Percentiles rank a stretch among this genome's conserved stretches.
Conservation (phyloP, 1,140 invertebrate species). For the Drosophila sproati region DNA sequence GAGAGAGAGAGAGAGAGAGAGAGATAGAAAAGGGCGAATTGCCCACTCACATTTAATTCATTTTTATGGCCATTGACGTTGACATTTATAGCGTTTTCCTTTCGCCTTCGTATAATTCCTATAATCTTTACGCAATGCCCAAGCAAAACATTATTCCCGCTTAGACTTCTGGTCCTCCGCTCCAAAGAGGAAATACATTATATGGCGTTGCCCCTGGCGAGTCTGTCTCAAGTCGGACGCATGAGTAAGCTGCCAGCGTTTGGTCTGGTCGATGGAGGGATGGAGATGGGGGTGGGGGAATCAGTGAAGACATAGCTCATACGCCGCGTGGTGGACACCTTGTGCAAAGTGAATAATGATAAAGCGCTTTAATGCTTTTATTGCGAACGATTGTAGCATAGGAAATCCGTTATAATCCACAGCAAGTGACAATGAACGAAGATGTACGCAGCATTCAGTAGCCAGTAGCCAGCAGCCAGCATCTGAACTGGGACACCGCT, state of each 20-base stretch:
- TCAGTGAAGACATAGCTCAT: slow-evolving; percentile 45
- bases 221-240: slow-evolving; percentile 13
- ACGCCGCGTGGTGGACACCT: slow-evolving; percentile 59
- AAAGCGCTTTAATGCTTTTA: slow-evolving; percentile 78
- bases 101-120: slow-evolving; percentile 65
- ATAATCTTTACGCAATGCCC: slow-evolving; percentile 65
- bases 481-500: not conserved
- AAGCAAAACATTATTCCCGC: slow-evolving; percentile 38
- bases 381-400: slow-evolving; percentile 74
- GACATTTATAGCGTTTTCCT: slow-evolving; percentile 71
- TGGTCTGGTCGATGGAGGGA: not conserved
- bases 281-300: not conserved
- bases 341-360: slow-evolving; percentile 79
- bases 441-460: slow-evolving; percentile 40
- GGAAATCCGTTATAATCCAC: slow-evolving; percentile 82
- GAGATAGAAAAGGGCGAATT: not conserved
- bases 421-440: slow-evolving; percentile 81
- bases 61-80: slow-evolving; percentile 69
- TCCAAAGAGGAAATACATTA: slow-evolving; percentile 31
- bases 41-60: slow-evolving; percentile 52
- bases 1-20: slow-evolving; percentile 1
- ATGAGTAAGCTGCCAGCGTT: slow-evolving; percentile 22
- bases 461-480: too few species aligned
- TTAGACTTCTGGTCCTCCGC: slow-evolving; percentile 9
- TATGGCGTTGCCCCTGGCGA: slow-evolving; percentile 13